phyloP scores from a whole-genome alignment of 2,797 vertebrate genomes.

The Clamator glandarius region DNA sequence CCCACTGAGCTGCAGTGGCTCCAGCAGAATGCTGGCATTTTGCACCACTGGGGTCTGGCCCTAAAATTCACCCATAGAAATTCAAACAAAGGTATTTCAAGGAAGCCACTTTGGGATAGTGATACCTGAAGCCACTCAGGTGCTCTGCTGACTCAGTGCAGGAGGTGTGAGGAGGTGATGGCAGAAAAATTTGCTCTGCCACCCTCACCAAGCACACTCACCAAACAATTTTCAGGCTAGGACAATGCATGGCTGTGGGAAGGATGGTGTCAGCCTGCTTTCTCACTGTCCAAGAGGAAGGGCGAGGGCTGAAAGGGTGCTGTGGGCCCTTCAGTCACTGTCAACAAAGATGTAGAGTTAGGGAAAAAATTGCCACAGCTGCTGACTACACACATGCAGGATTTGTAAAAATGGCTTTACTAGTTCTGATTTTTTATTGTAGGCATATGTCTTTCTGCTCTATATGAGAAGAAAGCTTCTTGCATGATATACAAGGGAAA shows the following conservation, averaged over 20 bases:
- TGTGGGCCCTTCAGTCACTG: fast-evolving
- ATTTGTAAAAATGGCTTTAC: not conserved
- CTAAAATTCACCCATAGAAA: not conserved
- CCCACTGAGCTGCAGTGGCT: fast-evolving
- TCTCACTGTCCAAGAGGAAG: not conserved
- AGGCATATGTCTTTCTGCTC: not conserved
- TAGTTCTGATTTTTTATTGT: not conserved
- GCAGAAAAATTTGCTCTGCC: not conserved
- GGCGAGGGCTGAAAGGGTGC: not conserved
- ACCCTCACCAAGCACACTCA: not conserved
- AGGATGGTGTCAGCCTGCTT: not conserved
- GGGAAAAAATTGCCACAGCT: not conserved
- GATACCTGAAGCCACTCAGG: not conserved
- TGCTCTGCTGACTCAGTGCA: not conserved
- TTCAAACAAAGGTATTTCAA: not conserved
- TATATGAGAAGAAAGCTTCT: not conserved
- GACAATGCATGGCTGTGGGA: not conserved
- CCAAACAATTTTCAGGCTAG: not conserved
- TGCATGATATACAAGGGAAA: not conserved
- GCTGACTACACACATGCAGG: not conserved
- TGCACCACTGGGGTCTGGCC: not conserved
- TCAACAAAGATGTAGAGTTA: not conserved
- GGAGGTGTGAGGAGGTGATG: not conserved
- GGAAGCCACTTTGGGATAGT: not conserved
- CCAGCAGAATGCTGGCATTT: not conserved